Evolutionary conservation across 1,140 invertebrate genomes (phyloP).

Genomic region (Megalopta genalis): DNA sequence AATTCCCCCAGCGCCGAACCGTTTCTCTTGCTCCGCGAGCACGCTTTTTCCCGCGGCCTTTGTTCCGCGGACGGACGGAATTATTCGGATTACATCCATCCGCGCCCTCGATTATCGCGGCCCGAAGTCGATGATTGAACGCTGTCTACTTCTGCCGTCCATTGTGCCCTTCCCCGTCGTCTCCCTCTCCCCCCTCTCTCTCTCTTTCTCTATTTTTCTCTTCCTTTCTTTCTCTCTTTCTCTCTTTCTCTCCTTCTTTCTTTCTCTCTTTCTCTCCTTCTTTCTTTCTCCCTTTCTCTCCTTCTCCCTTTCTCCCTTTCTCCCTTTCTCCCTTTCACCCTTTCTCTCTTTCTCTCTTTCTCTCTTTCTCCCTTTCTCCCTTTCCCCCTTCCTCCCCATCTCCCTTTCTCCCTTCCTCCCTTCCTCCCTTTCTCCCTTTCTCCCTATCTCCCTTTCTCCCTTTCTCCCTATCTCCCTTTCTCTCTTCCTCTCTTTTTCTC

Average conservation of each 20-base stretch:
- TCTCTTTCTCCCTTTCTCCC: neutral
- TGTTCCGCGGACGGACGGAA: neutral
- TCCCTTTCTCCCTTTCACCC: no score
- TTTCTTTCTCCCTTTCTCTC: no score
- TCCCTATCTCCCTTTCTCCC: no score
- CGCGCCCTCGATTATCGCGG: neutral
- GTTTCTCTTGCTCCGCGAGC: neutral
- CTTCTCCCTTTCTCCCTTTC: neutral
- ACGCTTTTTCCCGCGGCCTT: neutral
- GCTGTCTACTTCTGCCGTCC: neutral
- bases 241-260: no score
- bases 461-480: no score
- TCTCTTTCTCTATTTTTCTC: neutral
- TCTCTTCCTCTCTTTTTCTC: neutral
- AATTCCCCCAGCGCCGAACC: neutral
- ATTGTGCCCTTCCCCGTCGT: neutral
- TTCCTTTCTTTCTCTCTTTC: neutral
- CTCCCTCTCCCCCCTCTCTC: no score
- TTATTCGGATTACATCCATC: conserved; percentile 10
- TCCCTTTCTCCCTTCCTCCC: no score
- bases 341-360: neutral
- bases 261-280: neutral
- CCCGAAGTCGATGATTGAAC: conserved; percentile 7
- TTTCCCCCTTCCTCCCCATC: neutral
- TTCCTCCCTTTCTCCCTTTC: no score